These are phyloP conservation scores for Drosophila persimilis DNA, from an alignment of 1,140 invertebrate genomes.

Conservation along the genomic window DNA sequence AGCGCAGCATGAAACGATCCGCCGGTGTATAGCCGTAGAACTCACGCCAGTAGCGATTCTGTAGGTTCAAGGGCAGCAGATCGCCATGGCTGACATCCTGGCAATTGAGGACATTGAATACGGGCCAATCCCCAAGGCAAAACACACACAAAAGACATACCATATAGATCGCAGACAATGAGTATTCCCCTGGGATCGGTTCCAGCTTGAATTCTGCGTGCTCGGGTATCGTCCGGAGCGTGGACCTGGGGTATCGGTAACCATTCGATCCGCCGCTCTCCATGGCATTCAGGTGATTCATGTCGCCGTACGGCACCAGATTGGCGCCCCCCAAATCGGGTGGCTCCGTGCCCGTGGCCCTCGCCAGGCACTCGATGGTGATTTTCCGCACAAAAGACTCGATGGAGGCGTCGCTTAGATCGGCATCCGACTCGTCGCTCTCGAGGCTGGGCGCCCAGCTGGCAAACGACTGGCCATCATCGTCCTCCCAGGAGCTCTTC, in stretches of 20 bases:
- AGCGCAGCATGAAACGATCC: slow-evolving; percentile 84
- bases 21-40: slow-evolving; percentile 82
- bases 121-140: not conserved
- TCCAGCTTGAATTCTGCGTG: no score
- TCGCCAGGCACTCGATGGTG: slow-evolving; percentile 51
- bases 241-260: slow-evolving; percentile 7
- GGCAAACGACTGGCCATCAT: slow-evolving; percentile 41
- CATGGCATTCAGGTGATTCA: slow-evolving; percentile 23
- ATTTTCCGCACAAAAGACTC: slow-evolving; percentile 62
- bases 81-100: slow-evolving; percentile 27
- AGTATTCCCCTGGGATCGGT: no score
- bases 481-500: slow-evolving; percentile 14
- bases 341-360: slow-evolving; percentile 51
- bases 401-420: slow-evolving; percentile 57
- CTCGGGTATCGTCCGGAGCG: not conserved
- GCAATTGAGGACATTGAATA: slow-evolving; percentile 1
- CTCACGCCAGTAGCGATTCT: slow-evolving; percentile 68
- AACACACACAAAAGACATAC: no score
- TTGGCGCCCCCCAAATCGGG: slow-evolving; percentile 60
- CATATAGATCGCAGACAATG: not conserved
- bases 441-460: slow-evolving; percentile 36
- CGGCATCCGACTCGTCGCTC: slow-evolving; percentile 46
- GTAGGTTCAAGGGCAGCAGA: slow-evolving; percentile 33
- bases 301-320: slow-evolving; percentile 69
- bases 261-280: slow-evolving; percentile 4